Evolutionary conservation across 2,888 invertebrate genomes (phyloP).

Genomic region (Lutraria lutraria): DNA sequence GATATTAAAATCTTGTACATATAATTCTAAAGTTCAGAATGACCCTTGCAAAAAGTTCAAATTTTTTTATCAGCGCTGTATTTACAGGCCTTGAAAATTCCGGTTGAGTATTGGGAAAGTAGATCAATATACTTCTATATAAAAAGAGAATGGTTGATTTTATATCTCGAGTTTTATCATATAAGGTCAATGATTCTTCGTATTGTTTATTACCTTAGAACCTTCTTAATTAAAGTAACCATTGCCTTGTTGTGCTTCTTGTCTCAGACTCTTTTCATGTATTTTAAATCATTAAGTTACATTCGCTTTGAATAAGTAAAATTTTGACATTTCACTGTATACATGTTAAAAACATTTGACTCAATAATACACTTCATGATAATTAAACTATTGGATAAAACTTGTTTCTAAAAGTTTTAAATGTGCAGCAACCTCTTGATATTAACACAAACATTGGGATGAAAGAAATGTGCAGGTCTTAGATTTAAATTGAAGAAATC

Average conservation of each 20-base stretch:
- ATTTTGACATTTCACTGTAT: too few relatives aligned
- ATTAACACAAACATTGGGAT: too few relatives aligned
- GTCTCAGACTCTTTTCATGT: background rate
- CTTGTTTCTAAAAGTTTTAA: too few relatives aligned
- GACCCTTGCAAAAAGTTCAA: conserved; percentile 1
- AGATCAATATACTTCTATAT: background rate
- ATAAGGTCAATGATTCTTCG: background rate
- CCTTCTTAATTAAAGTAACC: background rate
- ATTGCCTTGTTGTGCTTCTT: background rate
- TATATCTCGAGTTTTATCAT: background rate
- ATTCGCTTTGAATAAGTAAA: too few relatives aligned
- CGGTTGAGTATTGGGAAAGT: background rate
- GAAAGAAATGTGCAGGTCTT: too few relatives aligned
- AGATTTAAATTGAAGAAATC: too few relatives aligned
- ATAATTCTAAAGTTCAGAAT: background rate
- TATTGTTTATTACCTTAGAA: background rate
- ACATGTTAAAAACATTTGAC: too few relatives aligned
- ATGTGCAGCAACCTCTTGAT: too few relatives aligned
- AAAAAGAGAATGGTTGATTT: background rate
- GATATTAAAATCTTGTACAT: background rate
- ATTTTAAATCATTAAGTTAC: background rate
- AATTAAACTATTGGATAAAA: too few relatives aligned
- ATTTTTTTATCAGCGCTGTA: background rate
- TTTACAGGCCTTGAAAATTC: background rate
- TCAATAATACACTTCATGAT: too few relatives aligned